These are phyloP conservation scores for Cantharis nigra DNA, from an alignment of 2,888 invertebrate species.

Conservation along the genomic window DNA sequence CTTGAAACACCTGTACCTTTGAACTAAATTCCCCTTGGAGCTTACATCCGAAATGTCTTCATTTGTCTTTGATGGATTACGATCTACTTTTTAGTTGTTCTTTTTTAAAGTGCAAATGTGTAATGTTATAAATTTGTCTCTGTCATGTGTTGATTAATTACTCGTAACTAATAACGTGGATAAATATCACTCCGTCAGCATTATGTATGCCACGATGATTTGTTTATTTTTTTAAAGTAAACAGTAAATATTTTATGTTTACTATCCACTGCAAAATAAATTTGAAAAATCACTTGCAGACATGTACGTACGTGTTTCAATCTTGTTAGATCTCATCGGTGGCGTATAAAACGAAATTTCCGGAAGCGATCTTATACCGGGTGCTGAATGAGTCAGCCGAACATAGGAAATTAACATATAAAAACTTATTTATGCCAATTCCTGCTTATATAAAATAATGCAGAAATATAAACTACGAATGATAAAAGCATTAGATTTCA, in stretches of 20 bases:
- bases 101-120: slow-evolving; percentile 10
- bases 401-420: too few species aligned
- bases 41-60: slow-evolving; percentile 36
- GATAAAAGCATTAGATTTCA: too few species aligned
- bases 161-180: neutral
- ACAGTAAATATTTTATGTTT: neutral
- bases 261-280: neutral
- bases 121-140: slow-evolving; percentile 13
- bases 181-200: neutral
- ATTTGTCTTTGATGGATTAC: slow-evolving; percentile 42
- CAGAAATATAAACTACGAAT: too few species aligned
- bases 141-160: neutral
- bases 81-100: slow-evolving; percentile 16
- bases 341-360: too few species aligned
- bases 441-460: too few species aligned
- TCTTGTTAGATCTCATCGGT: too few species aligned
- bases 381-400: too few species aligned
- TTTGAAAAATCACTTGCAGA: too few species aligned
- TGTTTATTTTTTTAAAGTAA: neutral
- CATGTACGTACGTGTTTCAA: too few species aligned
- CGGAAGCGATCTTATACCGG: too few species aligned
- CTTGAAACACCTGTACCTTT: slow-evolving; percentile 39
- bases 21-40: slow-evolving; percentile 37
- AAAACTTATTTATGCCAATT: too few species aligned
- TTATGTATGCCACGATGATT: neutral